Evolutionary conservation across 2,888 invertebrate species (phyloP), one percentile per base, ranked within the genome.

Genomic region (Dusona sp.): DNA sequence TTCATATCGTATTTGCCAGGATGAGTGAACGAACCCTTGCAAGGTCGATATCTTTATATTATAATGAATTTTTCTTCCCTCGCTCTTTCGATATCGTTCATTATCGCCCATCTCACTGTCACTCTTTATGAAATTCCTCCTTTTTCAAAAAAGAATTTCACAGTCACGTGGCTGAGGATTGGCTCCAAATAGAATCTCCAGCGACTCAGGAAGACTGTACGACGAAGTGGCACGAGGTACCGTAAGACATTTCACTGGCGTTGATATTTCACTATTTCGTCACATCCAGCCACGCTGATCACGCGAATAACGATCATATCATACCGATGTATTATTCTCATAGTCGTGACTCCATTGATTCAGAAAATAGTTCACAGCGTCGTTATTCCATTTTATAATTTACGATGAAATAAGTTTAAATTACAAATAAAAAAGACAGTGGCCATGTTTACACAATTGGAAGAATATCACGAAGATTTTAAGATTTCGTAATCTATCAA

Each of bases 211-310:
- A 64, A 36, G 64, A 85, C 16, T n/a, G n/a, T 22, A 45, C 77
- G 61, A 83, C 84, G 81, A 90, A 88, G 89, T 90, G 89, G 89
- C 88, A 89, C 90, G 87, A 85, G 78, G 85, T 89, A 90, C 90
- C 90, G 90, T 89, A 89, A 89, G 83, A 84, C 79, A 77, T 88
- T 87, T 86, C 88, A 79, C 75, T 79, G 48, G 11, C 79, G 77
- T 83, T 83, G 79, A 83, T 86, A 77, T 83, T 86, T 83, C 73
- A 77, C 83, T 80, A 72, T 86, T 83, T 80, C 85, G 84, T 82
- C 84, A 86, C 42, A 48, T 25, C 11, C 51, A 36, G 19, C 16
- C 8, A 38, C 7, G 7, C 38, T 38, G 38, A 38, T 38, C 8
- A 38, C 6, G 38, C 38, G 38, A 38, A 38, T 38, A 33, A 33